Evolutionary conservation across 1,140 invertebrate species (phyloP), one percentile per base, ranked within the genome.

Genomic region (Drosophila kanapiae): DNA sequence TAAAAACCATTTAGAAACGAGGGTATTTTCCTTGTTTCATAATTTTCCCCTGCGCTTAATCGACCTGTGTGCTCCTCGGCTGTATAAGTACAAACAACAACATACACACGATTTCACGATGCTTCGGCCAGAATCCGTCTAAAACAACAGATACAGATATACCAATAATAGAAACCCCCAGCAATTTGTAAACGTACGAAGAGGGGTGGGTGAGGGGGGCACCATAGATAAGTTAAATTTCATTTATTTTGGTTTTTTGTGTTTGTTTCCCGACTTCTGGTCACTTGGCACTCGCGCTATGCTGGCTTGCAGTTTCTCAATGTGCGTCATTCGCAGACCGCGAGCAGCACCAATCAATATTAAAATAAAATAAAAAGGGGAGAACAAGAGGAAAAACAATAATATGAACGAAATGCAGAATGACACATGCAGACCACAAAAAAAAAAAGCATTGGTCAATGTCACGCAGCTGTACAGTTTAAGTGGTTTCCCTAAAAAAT

Each of bases 321-420:
- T 85, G 88, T 90, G 75, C 86, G 86, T 90, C 85, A 90, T 90
- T 85, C 61, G 69, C 67, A 57, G 48, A 74, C 47, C 47, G 54
- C 42, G 65, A 35, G 43, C 37, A 65, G 45, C 51, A 45, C 68
- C 48, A 64, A 75, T 65, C 53, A 72, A 87, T 74, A 64, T 49
- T 65, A 65, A 37, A 75, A 35, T 65, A 43, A 60, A 62, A 56
- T 18, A 40, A 54, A 38, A 37, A 16, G 27, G 29, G 57, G 18
- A 47, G 53, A 68, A 68, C 60, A 68, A 47, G 64, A 47, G 48
- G 65, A 43, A 68, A 35, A 72, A 38, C 53, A 59, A 71, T 71
- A 69, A 71, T 71, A 69, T 58, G 48, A 49, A 64, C 49, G 29
- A 49, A 54, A 45, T 42, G 62, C 67, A 54, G 38, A 67, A 43